Conservation (phyloP, 2,888 invertebrate genomes). For the Cryptus armator region DNA sequence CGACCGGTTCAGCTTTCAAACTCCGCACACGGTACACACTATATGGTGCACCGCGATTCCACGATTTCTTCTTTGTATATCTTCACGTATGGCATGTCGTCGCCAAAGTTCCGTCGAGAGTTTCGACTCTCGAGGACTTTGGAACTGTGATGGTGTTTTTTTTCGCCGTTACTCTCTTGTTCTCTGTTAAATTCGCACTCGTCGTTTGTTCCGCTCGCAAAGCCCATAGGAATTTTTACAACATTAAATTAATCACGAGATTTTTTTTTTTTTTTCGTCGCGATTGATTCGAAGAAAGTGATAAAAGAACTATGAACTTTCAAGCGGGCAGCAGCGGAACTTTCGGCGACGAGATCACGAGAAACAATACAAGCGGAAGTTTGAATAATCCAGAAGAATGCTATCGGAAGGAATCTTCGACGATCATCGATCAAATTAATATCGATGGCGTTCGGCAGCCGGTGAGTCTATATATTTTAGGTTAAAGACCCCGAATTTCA, state of each 20-base stretch:
- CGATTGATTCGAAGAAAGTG: neutral
- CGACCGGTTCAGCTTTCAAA: conserved; percentile 68
- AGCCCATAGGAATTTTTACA: neutral
- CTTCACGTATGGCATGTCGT: conserved; percentile 6
- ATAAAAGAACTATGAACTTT: conserved; percentile 12
- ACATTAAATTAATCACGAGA: neutral
- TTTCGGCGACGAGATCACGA: conserved; percentile 3
- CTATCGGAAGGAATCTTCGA: neutral
- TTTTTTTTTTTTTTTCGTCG: neutral
- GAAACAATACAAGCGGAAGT: neutral
- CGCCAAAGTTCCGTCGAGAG: neutral
- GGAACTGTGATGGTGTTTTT: neutral
- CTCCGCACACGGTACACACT: conserved; percentile 10
- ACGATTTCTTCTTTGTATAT: neutral
- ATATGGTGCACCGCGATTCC: neutral
- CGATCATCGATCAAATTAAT: neutral
- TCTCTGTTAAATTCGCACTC: conserved; percentile 7
- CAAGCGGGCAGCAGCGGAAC: neutral
- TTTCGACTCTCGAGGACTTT: neutral
- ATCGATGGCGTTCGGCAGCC: neutral
- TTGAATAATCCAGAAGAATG: neutral
- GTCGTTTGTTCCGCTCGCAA: conserved; percentile 9
- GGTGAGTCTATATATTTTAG: neutral
- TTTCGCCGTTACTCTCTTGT: neutral
- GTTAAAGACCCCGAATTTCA: neutral